Base-by-base conservation (phyloP, 2,888 invertebrate species). In the Leptura quadrifasciata region DNA sequence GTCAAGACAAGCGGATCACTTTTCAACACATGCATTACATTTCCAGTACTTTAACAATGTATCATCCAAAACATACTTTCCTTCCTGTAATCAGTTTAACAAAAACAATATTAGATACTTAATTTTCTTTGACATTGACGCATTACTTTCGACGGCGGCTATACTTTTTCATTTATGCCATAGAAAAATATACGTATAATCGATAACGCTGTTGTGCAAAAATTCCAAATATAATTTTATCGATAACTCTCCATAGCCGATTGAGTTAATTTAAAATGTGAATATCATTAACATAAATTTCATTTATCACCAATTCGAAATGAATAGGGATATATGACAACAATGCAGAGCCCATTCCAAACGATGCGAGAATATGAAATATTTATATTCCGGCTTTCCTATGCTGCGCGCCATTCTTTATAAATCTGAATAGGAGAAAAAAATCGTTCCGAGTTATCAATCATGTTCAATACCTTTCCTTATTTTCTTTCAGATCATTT, bases 241-340 rank as follows among this genome's bases (percentile, higher is more conserved):
- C 57, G 20, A 57, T 57, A 57, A 67, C 27, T 27, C 15, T 47
- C 21, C 67, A n/a, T 47, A n/a, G 65, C 55, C 69, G 70, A 70
- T 74, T 69, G 76, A 18, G 58, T 64, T 72, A 76, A 77, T 75
- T 79, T 77, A 75, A 77, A 79, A 77, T 73, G 73, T 63, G 76
- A 78, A 78, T 78, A 76, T 75, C 76, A 80, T 80, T 78, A 80
- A 78, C 78, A 80, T 78, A 80, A 78, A 78, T 80, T 80, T 77
- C 76, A 78, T 80, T 77, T 78, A 80, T 78, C 76, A 78, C 74
- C 69, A 55, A 74, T 63, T 69, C 73, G 68, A 75, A 75, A 78
- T 76, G 74, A 76, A 64, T 57, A 31, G 58, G 31, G 72, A 75
- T 74, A 68, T 68, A 77, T 60, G 74, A 75, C 72, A 76, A 80